Percentiles rank a stretch among this genome's conserved stretches.
Evolutionary conservation across 2,113 vertebrate species (phyloP).

Genomic region (Lepus timidus): DNA sequence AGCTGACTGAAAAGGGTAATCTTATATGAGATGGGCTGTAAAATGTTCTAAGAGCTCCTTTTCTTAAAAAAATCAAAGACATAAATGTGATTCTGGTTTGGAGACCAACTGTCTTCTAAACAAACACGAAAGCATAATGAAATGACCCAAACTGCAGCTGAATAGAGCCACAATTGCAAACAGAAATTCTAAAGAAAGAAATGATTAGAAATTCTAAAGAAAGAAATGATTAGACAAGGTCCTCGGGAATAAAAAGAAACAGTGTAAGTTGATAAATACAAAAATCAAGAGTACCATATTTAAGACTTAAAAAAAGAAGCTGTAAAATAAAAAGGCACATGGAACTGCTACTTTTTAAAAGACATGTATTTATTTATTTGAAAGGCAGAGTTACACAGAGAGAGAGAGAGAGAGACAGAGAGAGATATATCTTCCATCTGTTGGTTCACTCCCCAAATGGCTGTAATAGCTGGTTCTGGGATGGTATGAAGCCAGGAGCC

Average conservation of each 20-base stretch:
- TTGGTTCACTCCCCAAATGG: too few species aligned
- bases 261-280: neutral
- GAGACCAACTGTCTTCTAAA: conserved; percentile 38
- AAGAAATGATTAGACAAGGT: neutral
- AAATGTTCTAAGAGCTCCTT: conserved; percentile 25
- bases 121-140: neutral
- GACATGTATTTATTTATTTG: too few species aligned
- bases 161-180: conserved; percentile 15
- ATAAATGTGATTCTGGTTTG: conserved; percentile 13
- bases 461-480: too few species aligned
- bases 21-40: neutral
- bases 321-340: neutral
- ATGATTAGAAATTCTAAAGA: conserved; percentile 25
- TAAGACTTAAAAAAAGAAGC: neutral
- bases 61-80: conserved; percentile 56
- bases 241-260: conserved; percentile 9
- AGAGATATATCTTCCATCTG: too few species aligned
- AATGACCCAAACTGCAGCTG: neutral
- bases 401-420: too few species aligned
- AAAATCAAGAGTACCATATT: neutral
- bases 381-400: too few species aligned
- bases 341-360: neutral
- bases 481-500: too few species aligned
- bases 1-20: neutral
- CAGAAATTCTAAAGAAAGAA: conserved; percentile 46